phyloP scores from a whole-genome alignment of 2,888 invertebrate genomes.

The Acleris holmiana region DNA sequence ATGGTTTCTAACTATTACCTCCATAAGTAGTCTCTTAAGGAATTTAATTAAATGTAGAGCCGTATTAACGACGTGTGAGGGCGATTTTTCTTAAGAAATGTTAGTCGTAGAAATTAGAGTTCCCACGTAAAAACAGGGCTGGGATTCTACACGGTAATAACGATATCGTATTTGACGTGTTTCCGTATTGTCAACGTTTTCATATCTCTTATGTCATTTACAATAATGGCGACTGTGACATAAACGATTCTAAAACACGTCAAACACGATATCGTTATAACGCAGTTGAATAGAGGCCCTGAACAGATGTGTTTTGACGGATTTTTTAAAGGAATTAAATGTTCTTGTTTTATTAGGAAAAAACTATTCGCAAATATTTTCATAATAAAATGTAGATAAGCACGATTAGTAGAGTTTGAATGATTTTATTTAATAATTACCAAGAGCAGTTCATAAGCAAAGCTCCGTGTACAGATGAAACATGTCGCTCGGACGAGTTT shows the following conservation, averaged over 20 bases:
- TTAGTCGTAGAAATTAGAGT: conserved; percentile 41
- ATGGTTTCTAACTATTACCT: conserved; percentile 39
- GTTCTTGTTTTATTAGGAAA: no score
- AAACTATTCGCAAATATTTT: no score
- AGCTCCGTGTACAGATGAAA: conserved; percentile 86
- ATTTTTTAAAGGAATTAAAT: conserved; percentile 1
- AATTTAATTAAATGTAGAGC: conserved; percentile 64
- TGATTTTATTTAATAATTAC: background rate
- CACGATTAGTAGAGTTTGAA: no score
- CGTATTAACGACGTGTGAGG: conserved; percentile 44
- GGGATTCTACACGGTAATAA: no score
- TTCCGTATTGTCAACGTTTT: no score
- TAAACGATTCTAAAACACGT: no score
- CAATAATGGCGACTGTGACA: no score
- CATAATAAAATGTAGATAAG: no score
- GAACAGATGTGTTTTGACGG: conserved; percentile 1
- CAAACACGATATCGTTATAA: no score
- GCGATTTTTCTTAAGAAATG: conserved; percentile 53
- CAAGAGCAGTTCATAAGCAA: conserved; percentile 2
- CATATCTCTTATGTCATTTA: no score
- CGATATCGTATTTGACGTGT: no score
- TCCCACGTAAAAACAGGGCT: conserved; percentile 40
- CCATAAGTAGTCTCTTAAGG: conserved; percentile 42
- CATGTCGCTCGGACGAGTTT: conserved; percentile 96
- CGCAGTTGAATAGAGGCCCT: no score